Conservation (phyloP, 2,888 invertebrate genomes). For the Ceriagrion tenellum region DNA sequence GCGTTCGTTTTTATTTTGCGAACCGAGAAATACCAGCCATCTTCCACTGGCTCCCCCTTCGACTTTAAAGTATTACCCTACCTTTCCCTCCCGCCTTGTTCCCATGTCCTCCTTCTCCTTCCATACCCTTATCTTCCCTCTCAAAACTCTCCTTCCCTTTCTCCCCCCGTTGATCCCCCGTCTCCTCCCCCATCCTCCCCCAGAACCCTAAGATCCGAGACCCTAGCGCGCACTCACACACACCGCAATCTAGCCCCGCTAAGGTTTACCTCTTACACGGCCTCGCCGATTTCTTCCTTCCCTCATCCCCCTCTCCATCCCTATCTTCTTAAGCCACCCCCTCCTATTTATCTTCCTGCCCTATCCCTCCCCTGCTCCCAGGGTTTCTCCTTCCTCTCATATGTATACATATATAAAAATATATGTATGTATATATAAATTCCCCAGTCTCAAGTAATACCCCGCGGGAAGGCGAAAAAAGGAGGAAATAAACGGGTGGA, state of each 20-base stretch:
- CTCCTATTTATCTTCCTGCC: neutral
- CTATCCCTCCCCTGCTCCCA: neutral
- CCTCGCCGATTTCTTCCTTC: neutral
- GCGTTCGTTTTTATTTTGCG: constrained; percentile 50
- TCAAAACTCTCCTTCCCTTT: neutral
- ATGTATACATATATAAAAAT: too few relatives aligned
- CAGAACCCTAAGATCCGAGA: too few relatives aligned
- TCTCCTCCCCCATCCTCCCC: neutral
- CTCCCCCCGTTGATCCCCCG: neutral
- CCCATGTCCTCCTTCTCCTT: neutral
- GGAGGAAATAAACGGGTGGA: neutral
- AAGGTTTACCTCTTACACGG: neutral
- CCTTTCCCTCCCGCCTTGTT: neutral
- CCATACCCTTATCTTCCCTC: neutral
- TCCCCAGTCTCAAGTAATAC: constrained; percentile 24
- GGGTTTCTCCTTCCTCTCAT: neutral
- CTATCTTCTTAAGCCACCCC: constrained; percentile 15
- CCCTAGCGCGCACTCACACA: neutral
- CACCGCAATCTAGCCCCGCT: neutral
- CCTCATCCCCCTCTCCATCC: neutral
- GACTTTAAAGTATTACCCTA: too few relatives aligned
- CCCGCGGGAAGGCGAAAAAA: neutral
- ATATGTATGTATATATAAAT: too few relatives aligned
- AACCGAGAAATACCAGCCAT: constrained; percentile 61
- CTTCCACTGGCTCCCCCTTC: neutral